Evolutionary conservation across 2,888 invertebrate genomes (phyloP), one percentile per base, ranked within the genome.

Genomic region (Argyresthia goedartella): DNA sequence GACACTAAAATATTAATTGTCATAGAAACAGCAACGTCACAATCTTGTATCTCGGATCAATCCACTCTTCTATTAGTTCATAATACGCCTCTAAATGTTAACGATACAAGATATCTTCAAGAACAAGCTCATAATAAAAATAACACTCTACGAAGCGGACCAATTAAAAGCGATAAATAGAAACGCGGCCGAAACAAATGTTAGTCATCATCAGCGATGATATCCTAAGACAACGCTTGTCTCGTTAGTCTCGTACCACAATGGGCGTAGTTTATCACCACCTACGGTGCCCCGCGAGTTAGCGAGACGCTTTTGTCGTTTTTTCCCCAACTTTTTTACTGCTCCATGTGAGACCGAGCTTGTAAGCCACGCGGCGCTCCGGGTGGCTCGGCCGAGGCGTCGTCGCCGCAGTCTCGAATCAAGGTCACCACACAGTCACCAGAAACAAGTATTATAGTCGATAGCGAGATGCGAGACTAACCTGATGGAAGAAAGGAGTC

Each of bases 201-300:
- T 25, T 25, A 25, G 25, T 25, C 25, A 25, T 25, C 25, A 39
- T 44, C 36, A 48, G 10, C 14, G 14, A 36, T 48, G 41, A 39
- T 49, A 41, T 49, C 49, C 16, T 49, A 41, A 41, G 49, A 49
- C 42, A 42, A 41, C 25, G 25, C 25, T 49, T 25, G 41, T 42
- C 49, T 49, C 41, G 49, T 49, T 49, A 49, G 49, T 11, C 42
- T 41, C 25, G 42, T 42, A 41, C 13, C 41, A 9, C 25, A 42
- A 49, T 49, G 34, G 25, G 16, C 15, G 43, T 41, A 49, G 42
- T 35, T 52, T 16, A 48, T 43, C 52, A 46, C 52, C 49, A 48
- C 43, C 52, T 52, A 44, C 43, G 15, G 42, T 35, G 52, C 52
- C 48, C 49, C 49, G 42, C 48, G 48, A 13, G 13, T 42, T 43